Evolutionary conservation across 2,888 invertebrate species (phyloP), one percentile per base, ranked within the genome.

Genomic region (Luperina nickerlii): DNA sequence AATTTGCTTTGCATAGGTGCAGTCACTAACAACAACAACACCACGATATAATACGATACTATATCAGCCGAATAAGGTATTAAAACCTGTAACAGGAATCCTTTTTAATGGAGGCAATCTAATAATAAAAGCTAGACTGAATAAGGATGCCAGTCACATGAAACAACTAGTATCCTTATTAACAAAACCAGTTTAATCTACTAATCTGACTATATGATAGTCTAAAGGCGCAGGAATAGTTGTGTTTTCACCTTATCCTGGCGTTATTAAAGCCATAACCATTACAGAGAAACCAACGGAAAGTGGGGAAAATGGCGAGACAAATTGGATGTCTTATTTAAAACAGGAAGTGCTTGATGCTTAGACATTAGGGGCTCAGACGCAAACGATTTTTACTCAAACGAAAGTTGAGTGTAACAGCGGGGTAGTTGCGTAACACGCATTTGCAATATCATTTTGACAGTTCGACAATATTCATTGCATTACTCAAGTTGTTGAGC

Each of bases 281-380:
- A 88, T 83, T 78, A 82, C 66, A n/a, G 51, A 20, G 69, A 66
- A 75, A 68, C 76, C 70, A 69, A 63, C 79, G 87, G 84, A 88
- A 89, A 88, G 84, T 86, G 45, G 73, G 65, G 78, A 73, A 85
- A 86, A 81, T 82, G 74, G 84, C 79, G 82, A 78, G 76, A 86
- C 87, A 86, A 88, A 88, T 88, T 88, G 82, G 87, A 86, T 69
- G 87, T 82, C 74, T 88, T 86, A 86, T 82, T 89, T 82, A 82
- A 78, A 85, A 70, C 57, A 70, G 79, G 87, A 80, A 88, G 77
- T 73, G 76, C 83, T 85, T 85, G 78, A 66, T 81, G 78, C 69
- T 77, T 81, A 69, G 69, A 82, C 83, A 63, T 72, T 72, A 75
- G 70, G 27, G 74, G 82, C 57, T 76, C 38, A 67, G 62, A 68